Conservation (phyloP, 1,140 invertebrate species). For the Hetaerina americana region DNA sequence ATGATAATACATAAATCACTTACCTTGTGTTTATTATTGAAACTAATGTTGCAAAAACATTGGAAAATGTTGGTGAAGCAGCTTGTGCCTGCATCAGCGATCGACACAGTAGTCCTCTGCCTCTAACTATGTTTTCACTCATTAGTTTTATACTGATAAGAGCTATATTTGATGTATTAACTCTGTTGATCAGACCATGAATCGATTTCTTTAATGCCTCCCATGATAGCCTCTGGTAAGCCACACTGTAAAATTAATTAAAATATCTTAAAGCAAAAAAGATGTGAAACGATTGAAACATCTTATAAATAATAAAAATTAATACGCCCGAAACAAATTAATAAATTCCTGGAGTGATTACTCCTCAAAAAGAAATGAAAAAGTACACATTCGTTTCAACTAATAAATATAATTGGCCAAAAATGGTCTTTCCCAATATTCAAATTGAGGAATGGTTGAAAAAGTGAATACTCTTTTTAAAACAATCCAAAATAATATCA, state of each 20-base stretch:
- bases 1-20: conserved; percentile 9
- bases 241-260: conserved; percentile 40
- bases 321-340: too few species aligned
- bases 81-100: conserved; percentile 95
- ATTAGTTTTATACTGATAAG: conserved; percentile 85
- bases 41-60: conserved; percentile 91
- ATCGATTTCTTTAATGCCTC: conserved; percentile 99
- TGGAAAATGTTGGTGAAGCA: conserved; percentile 92
- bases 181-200: conserved; percentile 95
- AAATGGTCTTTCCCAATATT: background rate
- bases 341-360: too few species aligned
- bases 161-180: conserved; percentile 90
- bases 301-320: too few species aligned
- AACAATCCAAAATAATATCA: too few species aligned
- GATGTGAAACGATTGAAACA: too few species aligned
- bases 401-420: background rate
- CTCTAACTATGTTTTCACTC: conserved; percentile 90
- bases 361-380: too few species aligned
- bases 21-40: conserved; percentile 87
- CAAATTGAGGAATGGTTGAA: background rate
- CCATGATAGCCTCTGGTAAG: conserved; percentile 95
- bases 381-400: too few species aligned
- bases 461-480: conserved; percentile 6
- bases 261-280: background rate
- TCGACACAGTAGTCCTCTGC: conserved; percentile 76